These are phyloP conservation scores for Urosaurus nigricauda DNA, from an alignment of 2,797 vertebrate species.

Conservation along the genomic window DNA sequence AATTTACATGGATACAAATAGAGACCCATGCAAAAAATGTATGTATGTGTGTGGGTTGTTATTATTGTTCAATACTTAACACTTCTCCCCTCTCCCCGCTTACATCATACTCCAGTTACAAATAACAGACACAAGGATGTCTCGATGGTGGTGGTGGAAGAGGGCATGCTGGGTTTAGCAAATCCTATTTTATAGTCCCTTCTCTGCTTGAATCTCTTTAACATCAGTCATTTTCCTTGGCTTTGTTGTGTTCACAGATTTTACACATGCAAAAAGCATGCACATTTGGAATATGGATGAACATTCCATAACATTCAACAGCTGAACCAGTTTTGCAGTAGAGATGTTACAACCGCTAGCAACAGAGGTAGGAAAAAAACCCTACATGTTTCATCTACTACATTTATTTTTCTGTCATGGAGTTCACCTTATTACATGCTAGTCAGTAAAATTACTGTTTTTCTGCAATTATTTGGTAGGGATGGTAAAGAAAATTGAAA, in stretches of 20 bases:
- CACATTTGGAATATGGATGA: conserved; percentile 13
- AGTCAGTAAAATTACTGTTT: neutral
- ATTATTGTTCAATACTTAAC: neutral
- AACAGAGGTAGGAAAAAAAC: neutral
- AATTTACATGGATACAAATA: neutral
- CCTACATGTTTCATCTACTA: neutral
- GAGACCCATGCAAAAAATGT: neutral
- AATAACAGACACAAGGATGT: no score
- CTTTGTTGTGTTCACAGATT: neutral
- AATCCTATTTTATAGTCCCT: neutral
- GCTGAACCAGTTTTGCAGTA: neutral
- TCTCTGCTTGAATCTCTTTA: neutral
- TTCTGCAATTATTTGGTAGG: neutral
- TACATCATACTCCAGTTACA: neutral
- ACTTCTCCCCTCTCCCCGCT: neutral
- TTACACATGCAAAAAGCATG: neutral
- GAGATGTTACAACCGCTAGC: neutral
- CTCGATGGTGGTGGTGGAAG: no score
- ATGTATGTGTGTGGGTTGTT: neutral
- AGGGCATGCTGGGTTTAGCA: neutral
- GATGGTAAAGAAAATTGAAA: no score
- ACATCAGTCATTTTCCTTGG: neutral
- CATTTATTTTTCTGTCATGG: neutral
- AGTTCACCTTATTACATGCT: neutral
- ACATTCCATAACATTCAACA: neutral